A percentile compares a stretch with the other conserved stretches of the same genome.
Evolutionary conservation across 2,888 invertebrate species (phyloP).

Genomic region (Homarus gammarus): DNA sequence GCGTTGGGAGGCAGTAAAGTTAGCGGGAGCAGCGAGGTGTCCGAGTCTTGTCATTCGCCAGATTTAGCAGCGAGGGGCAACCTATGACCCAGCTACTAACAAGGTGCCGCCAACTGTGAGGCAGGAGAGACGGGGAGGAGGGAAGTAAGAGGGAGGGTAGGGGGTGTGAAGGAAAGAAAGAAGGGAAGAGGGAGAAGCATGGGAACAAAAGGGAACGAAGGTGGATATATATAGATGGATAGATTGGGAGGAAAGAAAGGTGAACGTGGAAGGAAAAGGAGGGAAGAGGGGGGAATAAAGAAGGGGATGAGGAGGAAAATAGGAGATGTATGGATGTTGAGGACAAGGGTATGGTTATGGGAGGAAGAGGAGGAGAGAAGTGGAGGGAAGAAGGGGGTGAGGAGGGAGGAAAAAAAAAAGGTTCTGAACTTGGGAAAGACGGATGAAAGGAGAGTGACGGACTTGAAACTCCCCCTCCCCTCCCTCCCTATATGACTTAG

Average conservation of each 20-base stretch:
- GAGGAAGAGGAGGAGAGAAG: too few relatives aligned
- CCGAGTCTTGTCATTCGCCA: slow-evolving; percentile 30
- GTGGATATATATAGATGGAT: too few relatives aligned
- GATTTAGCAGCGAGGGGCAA: slow-evolving; percentile 42
- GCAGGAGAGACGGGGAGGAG: slow-evolving; percentile 4
- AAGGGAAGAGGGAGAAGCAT: neutral
- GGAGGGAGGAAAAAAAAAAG: neutral
- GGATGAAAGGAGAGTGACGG: neutral
- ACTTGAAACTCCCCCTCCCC: too few relatives aligned
- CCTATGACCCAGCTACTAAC: slow-evolving; percentile 49
- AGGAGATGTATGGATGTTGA: too few relatives aligned
- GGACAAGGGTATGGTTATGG: too few relatives aligned
- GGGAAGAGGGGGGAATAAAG: too few relatives aligned
- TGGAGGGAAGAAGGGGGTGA: neutral
- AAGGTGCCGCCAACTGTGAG: slow-evolving; percentile 20
- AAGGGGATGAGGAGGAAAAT: too few relatives aligned
- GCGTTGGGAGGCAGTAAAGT: slow-evolving; percentile 37
- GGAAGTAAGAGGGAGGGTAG: neutral
- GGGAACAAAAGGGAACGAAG: too few relatives aligned
- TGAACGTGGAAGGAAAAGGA: too few relatives aligned
- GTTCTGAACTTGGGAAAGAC: neutral
- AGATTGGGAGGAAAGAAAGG: too few relatives aligned
- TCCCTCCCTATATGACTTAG: too few relatives aligned
- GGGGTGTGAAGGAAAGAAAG: neutral
- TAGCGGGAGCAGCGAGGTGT: slow-evolving; percentile 24